Conservation (phyloP, 2,113 vertebrate species). For the Apaloderma vittatum region DNA sequence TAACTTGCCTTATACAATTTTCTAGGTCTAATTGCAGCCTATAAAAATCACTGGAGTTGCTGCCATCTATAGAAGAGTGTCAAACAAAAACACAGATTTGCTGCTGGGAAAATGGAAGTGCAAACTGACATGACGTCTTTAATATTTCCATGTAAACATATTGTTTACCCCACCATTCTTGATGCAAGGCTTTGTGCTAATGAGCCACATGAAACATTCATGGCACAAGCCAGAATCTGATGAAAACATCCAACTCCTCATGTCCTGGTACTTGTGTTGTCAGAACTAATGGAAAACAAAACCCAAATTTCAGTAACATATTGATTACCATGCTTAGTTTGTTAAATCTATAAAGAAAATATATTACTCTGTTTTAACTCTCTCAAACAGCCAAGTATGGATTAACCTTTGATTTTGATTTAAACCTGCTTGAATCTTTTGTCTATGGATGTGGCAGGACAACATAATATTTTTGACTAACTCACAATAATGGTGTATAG, state of each 20-base stretch:
- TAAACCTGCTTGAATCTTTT: slow-evolving; percentile 54
- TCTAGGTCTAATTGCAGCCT: neutral
- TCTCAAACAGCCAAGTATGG: slow-evolving; percentile 73
- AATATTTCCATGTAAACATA: neutral
- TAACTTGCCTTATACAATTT: neutral
- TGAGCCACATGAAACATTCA: neutral
- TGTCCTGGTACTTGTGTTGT: neutral
- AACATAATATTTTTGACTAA: slow-evolving; percentile 36
- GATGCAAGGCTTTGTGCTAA: neutral
- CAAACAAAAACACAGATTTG: neutral
- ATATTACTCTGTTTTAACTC: slow-evolving; percentile 56
- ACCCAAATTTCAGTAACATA: slow-evolving; percentile 50
- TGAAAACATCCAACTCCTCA: neutral
- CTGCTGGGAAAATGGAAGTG: neutral
- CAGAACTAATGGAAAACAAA: slow-evolving; percentile 46
- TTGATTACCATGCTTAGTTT: slow-evolving; percentile 40
- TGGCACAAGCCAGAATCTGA: neutral
- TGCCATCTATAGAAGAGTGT: slow-evolving; percentile 55
- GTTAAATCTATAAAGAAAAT: slow-evolving; percentile 71
- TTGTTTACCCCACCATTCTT: neutral
- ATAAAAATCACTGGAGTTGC: slow-evolving; percentile 39
- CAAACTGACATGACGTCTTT: neutral
- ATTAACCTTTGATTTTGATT: slow-evolving; percentile 77
- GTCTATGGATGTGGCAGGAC: slow-evolving; percentile 52
- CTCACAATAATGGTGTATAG: slow-evolving; percentile 21